Evolutionary conservation across 2,888 invertebrate genomes (phyloP), one percentile per base, ranked within the genome.

Genomic region (Sinhomidia bicolor): DNA sequence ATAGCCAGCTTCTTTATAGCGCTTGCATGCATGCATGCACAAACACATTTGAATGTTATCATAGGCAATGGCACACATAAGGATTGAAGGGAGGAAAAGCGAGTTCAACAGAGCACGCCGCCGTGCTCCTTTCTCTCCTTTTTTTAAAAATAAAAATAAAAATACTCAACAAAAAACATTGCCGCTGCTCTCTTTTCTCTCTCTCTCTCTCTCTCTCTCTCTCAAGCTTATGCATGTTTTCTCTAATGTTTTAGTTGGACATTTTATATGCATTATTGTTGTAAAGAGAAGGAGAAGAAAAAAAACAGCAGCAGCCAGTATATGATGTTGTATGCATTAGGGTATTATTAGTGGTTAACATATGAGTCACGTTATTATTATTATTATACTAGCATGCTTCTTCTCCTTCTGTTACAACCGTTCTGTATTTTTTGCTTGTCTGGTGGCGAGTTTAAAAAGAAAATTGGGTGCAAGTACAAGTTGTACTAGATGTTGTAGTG

Each of bases 281-380:
- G 41, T 65, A 36, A 36, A n/a, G 3, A 36, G 36, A 5, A 36
- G 36, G 3, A 36, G 36, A 5, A n/a, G n/a, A n/a, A n/a, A n/a
- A n/a, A n/a, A n/a, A 36, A 36, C 7, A 36, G 36, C 7, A 7
- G 36, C 36, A 36, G 36, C 7, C n/a, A 57, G 57, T 57, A 57
- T 17, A 17, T 17, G 17, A 36, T 3, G 9, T 23, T 71, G 44
- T 76, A 51, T 76, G 84, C 32, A 76, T 79, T 65, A 44, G 78
- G 79, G 65, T 79, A 79, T 85, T 78, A 85, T 85, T 85, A 78
- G 36, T 84, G 76, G 32, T 71, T 83, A 83, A 57, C 54, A 57
- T 71, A 83, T 83, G 83, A 83, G 83, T 71, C 83, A 71, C 68
- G 71, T 71, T 71, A n/a, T n/a, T n/a, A n/a, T n/a, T n/a, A n/a